Evolutionary conservation across 2,888 invertebrate genomes (phyloP).

Genomic region (Ecliptopera silaceata): DNA sequence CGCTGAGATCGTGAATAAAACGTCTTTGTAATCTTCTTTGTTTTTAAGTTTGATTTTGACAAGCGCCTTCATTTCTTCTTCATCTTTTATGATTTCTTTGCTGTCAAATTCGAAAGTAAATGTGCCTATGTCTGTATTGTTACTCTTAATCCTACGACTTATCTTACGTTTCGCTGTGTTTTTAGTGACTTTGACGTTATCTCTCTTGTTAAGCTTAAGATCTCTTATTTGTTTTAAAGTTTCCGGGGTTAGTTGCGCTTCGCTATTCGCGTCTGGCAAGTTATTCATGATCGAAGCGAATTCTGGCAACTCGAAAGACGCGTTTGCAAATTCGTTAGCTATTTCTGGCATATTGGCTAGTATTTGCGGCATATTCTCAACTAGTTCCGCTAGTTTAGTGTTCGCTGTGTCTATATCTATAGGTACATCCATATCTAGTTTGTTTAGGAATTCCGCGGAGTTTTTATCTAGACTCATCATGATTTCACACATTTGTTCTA

Average conservation of each 20-base stretch:
- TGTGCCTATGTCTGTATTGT: constrained; percentile 52
- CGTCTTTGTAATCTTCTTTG: constrained; percentile 66
- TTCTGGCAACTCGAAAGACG: constrained; percentile 69
- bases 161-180: constrained; percentile 73
- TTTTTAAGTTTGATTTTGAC: constrained; percentile 57
- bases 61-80: constrained; percentile 59
- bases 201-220: constrained; percentile 67
- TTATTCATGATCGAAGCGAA: constrained; percentile 71
- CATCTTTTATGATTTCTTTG: constrained; percentile 64
- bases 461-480: constrained; percentile 74
- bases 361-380: constrained; percentile 75
- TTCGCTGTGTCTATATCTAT: constrained; percentile 57
- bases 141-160: constrained; percentile 61
- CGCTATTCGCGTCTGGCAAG: constrained; percentile 66
- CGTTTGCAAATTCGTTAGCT: constrained; percentile 68
- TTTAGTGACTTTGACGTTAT: constrained; percentile 73
- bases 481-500: constrained; percentile 72
- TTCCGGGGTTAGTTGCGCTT: constrained; percentile 73
- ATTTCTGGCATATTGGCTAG: constrained; percentile 76
- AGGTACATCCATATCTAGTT: constrained; percentile 59
- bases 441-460: constrained; percentile 65
- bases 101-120: constrained; percentile 69
- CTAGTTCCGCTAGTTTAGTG: constrained; percentile 64
- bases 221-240: constrained; percentile 76
- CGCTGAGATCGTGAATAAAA: constrained; percentile 67